These are phyloP conservation scores for Atta colombica DNA, from an alignment of 1,140 invertebrate genomes.

Conservation along the genomic window DNA sequence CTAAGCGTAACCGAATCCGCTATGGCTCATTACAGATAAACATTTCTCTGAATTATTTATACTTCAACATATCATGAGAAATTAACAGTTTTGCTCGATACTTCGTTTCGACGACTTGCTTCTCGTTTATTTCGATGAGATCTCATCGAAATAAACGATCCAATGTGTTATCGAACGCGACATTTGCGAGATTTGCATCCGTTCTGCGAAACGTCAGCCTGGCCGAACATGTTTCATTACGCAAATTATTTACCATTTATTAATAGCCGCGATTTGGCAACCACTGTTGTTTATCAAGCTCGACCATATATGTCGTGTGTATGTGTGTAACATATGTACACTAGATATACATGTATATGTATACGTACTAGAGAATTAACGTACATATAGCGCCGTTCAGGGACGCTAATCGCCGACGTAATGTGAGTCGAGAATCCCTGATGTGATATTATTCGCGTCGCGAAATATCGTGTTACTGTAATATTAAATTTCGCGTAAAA, in stretches of 20 bases:
- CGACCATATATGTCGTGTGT: constrained; percentile 80
- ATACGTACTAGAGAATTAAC: constrained; percentile 65
- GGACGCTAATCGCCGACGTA: constrained; percentile 45
- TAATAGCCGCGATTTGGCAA: constrained; percentile 85
- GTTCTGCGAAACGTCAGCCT: constrained; percentile 4
- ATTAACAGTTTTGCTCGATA: constrained; percentile 13
- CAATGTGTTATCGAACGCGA: constrained; percentile 5
- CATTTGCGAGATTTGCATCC: constrained; percentile 33
- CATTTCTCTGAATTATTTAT: not conserved
- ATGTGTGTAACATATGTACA: constrained; percentile 40
- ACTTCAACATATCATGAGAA: not conserved
- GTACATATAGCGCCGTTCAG: constrained; percentile 44
- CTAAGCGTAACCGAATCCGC: not conserved
- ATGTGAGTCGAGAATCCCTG: constrained; percentile 56
- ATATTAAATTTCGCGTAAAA: constrained; percentile 59
- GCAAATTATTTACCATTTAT: constrained; percentile 83
- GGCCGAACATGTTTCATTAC: constrained; percentile 72
- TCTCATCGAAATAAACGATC: not conserved
- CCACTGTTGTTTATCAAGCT: constrained; percentile 84
- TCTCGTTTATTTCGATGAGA: not conserved
- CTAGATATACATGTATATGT: constrained; percentile 10
- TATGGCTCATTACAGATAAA: constrained; percentile 5
- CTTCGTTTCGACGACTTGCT: not conserved
- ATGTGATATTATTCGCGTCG: constrained; percentile 52
- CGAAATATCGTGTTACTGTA: constrained; percentile 50